These are phyloP conservation scores for Falco novaeseelandiae DNA, from an alignment of 2,797 vertebrate genomes.

Conservation along the genomic window DNA sequence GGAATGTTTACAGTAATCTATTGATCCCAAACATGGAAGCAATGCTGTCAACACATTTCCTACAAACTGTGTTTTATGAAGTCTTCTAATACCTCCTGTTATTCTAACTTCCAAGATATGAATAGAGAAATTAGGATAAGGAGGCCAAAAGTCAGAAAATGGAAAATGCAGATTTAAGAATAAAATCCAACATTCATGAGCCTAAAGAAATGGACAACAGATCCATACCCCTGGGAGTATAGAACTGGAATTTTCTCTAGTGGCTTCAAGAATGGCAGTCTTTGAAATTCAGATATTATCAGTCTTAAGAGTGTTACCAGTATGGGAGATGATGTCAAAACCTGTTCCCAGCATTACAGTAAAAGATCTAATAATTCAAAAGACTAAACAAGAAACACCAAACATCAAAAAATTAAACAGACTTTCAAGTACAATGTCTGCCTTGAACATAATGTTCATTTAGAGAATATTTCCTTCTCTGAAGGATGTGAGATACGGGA, in stretches of 20 bases:
- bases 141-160: background rate
- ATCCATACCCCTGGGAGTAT: background rate
- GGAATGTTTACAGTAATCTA: background rate
- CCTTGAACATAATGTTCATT: background rate
- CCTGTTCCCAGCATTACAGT: slow-evolving; percentile 1
- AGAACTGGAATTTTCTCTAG: background rate
- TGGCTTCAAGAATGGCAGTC: background rate
- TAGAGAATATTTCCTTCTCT: slow-evolving; percentile 3
- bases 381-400: slow-evolving; percentile 53
- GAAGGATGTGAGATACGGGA: slow-evolving; percentile 40
- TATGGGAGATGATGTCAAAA: slow-evolving; percentile 18
- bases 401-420: slow-evolving; percentile 31
- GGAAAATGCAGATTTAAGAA: background rate
- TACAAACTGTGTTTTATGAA: background rate
- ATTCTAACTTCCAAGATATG: background rate
- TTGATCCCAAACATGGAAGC: background rate
- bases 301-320: background rate
- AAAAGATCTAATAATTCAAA: slow-evolving; percentile 55
- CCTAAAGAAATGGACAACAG: background rate
- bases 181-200: background rate
- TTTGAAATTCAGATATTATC: slow-evolving; percentile 43
- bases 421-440: slow-evolving; percentile 25
- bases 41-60: background rate
- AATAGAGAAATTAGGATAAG: background rate
- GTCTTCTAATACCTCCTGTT: background rate